phyloP scores from a whole-genome alignment of 2,113 vertebrate species.

The Lycocorax pyrrhopterus region DNA sequence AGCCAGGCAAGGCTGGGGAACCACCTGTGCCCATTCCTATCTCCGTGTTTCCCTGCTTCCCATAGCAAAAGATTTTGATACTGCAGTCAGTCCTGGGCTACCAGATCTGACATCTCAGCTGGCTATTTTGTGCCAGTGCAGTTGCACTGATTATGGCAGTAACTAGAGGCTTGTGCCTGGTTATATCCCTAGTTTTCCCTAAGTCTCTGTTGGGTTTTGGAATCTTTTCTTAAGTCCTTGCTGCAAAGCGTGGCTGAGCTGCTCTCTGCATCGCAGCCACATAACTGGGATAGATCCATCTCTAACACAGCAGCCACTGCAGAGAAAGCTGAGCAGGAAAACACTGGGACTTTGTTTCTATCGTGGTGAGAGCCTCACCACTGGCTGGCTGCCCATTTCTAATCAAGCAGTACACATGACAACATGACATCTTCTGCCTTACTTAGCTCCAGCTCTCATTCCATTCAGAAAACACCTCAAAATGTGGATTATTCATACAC shows the following conservation, averaged over 20 bases:
- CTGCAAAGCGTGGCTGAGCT: neutral
- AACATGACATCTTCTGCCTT: neutral
- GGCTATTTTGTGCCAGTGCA: neutral
- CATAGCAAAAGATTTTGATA: neutral
- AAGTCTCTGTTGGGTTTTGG: neutral
- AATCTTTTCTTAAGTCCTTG: neutral
- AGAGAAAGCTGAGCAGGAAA: neutral
- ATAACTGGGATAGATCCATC: neutral
- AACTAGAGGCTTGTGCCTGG: neutral
- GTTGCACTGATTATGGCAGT: neutral
- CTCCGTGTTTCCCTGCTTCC: neutral
- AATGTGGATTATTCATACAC: neutral
- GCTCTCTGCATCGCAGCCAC: neutral
- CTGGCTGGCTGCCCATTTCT: neutral
- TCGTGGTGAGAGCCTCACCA: rapidly evolving
- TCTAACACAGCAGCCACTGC: neutral
- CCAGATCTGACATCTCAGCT: neutral
- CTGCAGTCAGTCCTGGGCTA: neutral
- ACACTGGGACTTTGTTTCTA: neutral
- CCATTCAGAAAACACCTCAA: neutral
- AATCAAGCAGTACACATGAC: neutral
- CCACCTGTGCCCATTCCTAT: rapidly evolving
- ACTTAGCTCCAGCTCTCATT: neutral
- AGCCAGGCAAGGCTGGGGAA: neutral
- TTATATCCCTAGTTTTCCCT: neutral